Conservation (phyloP, 1,140 invertebrate species). For the Scaptomyza montana region DNA sequence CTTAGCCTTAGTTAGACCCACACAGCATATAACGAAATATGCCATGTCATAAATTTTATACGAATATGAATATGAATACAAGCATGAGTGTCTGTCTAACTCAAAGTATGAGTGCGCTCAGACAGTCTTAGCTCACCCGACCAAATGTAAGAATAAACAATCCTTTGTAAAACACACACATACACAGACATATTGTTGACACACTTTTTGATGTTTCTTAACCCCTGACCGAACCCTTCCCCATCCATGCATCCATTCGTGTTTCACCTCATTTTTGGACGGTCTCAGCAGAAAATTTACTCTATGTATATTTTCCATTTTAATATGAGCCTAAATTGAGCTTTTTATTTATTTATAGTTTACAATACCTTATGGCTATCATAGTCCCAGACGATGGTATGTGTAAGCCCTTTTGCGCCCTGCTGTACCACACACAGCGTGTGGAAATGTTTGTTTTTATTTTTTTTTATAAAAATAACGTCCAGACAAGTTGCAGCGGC, state of each 20-base stretch:
- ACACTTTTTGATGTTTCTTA: conserved; percentile 51
- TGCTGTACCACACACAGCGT: conserved; percentile 55
- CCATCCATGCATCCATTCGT: neutral
- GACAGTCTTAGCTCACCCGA: conserved; percentile 29
- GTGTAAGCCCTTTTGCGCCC: conserved; percentile 36
- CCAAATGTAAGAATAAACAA: conserved; percentile 55
- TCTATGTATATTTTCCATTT: conserved; percentile 57
- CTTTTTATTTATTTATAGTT: conserved; percentile 81
- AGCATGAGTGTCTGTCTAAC: conserved; percentile 17
- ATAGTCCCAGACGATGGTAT: conserved; percentile 30
- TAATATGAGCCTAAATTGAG: conserved; percentile 82
- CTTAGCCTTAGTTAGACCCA: conserved; percentile 14
- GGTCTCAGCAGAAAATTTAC: conserved; percentile 61
- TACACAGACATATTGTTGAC: conserved; percentile 57
- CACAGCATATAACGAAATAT: conserved; percentile 65
- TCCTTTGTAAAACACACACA: conserved; percentile 59
- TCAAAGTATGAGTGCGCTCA: conserved; percentile 14
- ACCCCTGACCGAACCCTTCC: conserved; percentile 18
- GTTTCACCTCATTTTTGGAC: conserved; percentile 48
- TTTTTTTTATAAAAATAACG: neutral
- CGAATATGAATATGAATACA: conserved; percentile 45
- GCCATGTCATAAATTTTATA: conserved; percentile 77
- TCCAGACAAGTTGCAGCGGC: conserved; percentile 39
- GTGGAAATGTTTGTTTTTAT: conserved; percentile 4
- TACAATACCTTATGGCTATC: conserved; percentile 71